phyloP scores from a whole-genome alignment of 1,140 invertebrate species.

The Atopsyche davidsoni region DNA sequence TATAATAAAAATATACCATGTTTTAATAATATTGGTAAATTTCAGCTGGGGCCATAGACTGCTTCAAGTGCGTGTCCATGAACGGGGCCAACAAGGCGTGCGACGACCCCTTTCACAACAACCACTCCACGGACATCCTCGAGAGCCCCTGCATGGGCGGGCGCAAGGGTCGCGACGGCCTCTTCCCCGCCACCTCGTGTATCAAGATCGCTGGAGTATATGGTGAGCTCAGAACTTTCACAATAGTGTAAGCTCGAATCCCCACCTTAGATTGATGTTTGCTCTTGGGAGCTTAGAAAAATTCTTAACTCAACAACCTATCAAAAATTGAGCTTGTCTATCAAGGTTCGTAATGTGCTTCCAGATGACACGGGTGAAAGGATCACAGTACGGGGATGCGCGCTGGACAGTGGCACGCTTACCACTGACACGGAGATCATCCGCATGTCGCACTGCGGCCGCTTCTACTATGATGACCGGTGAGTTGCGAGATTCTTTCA shows the following conservation, averaged over 20 bases:
- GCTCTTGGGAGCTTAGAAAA: neutral
- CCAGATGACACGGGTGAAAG: conserved; percentile 71
- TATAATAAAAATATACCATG: neutral
- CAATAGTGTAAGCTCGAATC: no score
- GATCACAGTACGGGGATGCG: conserved; percentile 80
- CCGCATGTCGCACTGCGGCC: conserved; percentile 88
- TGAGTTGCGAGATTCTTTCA: conserved; percentile 43
- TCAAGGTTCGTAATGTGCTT: conserved; percentile 20
- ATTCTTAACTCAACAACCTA: neutral
- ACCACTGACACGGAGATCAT: conserved; percentile 91
- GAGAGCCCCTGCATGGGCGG: conserved; percentile 91
- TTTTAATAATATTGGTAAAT: neutral
- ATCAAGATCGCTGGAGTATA: conserved; percentile 87
- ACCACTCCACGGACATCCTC: conserved; percentile 73
- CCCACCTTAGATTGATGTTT: no score
- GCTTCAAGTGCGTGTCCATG: conserved; percentile 93
- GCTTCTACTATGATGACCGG: conserved; percentile 82
- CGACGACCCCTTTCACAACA: conserved; percentile 96
- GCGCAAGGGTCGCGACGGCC: conserved; percentile 80
- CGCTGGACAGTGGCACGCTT: conserved; percentile 84
- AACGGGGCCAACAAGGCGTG: conserved; percentile 81
- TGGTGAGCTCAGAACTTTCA: conserved; percentile 59
- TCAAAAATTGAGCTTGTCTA: neutral
- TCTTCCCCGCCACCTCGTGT: conserved; percentile 95
- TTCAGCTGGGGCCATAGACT: conserved; percentile 70